Evolutionary conservation across 2,888 invertebrate genomes (phyloP).

Genomic region (Crocallis elinguaria): DNA sequence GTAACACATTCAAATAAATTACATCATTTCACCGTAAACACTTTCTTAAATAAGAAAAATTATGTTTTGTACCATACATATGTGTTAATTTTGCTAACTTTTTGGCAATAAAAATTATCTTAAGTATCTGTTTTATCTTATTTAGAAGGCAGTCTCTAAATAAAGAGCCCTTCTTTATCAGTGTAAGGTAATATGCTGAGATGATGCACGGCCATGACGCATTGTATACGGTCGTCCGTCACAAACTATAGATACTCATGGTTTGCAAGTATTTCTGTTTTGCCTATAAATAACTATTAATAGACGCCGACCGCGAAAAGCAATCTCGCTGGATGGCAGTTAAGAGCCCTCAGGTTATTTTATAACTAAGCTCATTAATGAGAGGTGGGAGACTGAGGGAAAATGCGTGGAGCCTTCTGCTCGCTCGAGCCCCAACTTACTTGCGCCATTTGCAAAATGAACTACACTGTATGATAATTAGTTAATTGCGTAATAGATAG

Average conservation of each 20-base stretch:
- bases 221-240: slow-evolving; percentile 58
- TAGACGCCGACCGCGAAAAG: slow-evolving; percentile 79
- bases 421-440: slow-evolving; percentile 53
- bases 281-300: slow-evolving; percentile 79
- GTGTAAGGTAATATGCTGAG: slow-evolving; percentile 44
- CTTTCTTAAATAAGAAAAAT: too few relatives aligned
- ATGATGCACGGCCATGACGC: slow-evolving; percentile 63
- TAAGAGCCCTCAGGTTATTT: slow-evolving; percentile 77
- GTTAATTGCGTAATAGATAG: too few relatives aligned
- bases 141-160: slow-evolving; percentile 43
- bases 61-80: too few relatives aligned
- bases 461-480: slow-evolving; percentile 54
- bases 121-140: too few relatives aligned
- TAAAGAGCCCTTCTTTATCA: slow-evolving; percentile 46
- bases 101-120: too few relatives aligned
- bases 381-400: slow-evolving; percentile 45
- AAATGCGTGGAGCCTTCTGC: slow-evolving; percentile 52
- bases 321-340: slow-evolving; percentile 78
- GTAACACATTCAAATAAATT: slow-evolving; percentile 29
- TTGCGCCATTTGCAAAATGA: slow-evolving; percentile 37
- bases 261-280: slow-evolving; percentile 65
- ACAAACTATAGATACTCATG: slow-evolving; percentile 50
- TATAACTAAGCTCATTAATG: slow-evolving; percentile 80
- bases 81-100: too few relatives aligned
- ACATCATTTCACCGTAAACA: too few relatives aligned